phyloP scores from a whole-genome alignment of 2,113 vertebrate species.

The Carassius gibelio region DNA sequence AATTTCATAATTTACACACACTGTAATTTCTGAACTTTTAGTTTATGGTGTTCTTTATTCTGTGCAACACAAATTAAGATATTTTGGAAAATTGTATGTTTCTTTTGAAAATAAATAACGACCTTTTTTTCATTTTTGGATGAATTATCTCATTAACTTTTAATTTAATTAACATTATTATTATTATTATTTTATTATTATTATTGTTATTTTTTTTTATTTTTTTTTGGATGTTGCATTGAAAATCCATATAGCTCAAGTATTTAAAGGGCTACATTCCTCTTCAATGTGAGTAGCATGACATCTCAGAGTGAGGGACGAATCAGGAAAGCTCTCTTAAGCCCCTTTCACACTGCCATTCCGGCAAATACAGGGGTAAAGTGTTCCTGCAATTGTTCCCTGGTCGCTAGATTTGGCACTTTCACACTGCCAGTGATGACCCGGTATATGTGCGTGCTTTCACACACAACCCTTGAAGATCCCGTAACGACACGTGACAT shows the following conservation, averaged over 20 bases:
- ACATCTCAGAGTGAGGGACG: conserved; percentile 27
- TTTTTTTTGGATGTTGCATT: background rate
- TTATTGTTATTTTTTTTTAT: too few species aligned
- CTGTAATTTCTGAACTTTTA: background rate
- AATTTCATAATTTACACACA: background rate
- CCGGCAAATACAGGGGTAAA: too few species aligned
- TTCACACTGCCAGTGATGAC: too few species aligned
- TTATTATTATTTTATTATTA: too few species aligned
- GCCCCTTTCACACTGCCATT: too few species aligned
- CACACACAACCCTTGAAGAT: too few species aligned
- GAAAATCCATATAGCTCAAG: background rate
- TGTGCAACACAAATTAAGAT: background rate
- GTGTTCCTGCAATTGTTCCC: too few species aligned
- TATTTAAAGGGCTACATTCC: background rate
- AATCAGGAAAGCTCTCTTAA: conserved; percentile 15
- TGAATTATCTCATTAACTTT: background rate
- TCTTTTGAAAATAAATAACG: background rate
- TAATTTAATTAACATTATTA: too few species aligned
- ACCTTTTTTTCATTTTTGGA: too few species aligned
- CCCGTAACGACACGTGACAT: too few species aligned
- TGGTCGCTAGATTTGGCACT: too few species aligned
- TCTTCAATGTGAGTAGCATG: background rate
- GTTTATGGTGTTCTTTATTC: background rate
- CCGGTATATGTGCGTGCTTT: too few species aligned
- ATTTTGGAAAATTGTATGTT: background rate